Conservation (phyloP, 2,113 vertebrate genomes). For the Erpornis zantholeuca region DNA sequence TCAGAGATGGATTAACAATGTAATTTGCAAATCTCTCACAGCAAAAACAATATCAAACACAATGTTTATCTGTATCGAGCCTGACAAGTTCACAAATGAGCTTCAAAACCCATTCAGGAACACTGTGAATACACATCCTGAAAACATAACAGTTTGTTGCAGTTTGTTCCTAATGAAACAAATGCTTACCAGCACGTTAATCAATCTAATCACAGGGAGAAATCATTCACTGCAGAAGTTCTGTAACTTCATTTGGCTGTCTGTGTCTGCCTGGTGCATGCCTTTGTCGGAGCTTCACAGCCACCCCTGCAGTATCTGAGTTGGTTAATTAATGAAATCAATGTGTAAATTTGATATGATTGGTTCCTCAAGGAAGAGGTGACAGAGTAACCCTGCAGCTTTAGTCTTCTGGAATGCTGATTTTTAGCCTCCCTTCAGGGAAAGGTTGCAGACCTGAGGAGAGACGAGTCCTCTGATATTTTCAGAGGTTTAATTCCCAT, state of each 20-base stretch:
- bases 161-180: background rate
- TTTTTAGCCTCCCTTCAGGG: background rate
- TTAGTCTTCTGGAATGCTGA: background rate
- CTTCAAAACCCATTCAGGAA: background rate
- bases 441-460: background rate
- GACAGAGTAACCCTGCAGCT: background rate
- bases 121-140: background rate
- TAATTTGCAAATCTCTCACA: constrained; percentile 3
- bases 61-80: background rate
- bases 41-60: constrained; percentile 19
- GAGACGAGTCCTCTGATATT: background rate
- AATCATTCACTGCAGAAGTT: background rate
- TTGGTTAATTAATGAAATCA: background rate
- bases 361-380: background rate
- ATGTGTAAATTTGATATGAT: background rate
- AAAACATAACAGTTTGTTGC: background rate
- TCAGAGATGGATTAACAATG: constrained; percentile 10
- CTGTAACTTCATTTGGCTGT: background rate
- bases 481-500: background rate
- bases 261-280: background rate
- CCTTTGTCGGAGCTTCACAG: background rate
- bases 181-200: constrained; percentile 19
- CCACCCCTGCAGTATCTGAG: background rate
- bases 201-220: constrained; percentile 27
- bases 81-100: constrained; percentile 36